Evolutionary conservation across 1,140 invertebrate species (phyloP), one percentile per base, ranked within the genome.

Genomic region (Meloidogyne exigua): DNA sequence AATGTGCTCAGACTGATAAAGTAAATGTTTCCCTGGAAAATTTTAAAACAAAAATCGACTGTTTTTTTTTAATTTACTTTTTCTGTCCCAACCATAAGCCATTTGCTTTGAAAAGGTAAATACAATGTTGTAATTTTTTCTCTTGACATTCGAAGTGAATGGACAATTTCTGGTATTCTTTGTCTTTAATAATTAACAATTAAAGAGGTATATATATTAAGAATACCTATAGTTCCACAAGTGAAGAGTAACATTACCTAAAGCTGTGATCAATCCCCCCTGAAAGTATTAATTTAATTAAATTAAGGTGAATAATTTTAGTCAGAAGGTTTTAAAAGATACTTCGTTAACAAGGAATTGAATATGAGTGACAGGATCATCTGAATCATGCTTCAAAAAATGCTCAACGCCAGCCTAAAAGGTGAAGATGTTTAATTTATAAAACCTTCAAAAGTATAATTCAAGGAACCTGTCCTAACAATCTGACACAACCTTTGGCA

Each of bases 71-170:
- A 23, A 65, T 32, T 65, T 65, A 42, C 66, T 21, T 93, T 91
- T 88, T 99, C 96, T 39, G 96, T 98, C 76, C 96, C 96, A 75
- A 98, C 92, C 89, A 98, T 96, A 80, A 99, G 89, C 96, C 96
- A 99, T 91, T 98, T 98, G 85, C 94, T 95, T 90, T 95, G 94
- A 84, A 98, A 92, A 62, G 95, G 94, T 83, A 98, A 91, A 88
- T 95, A 92, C 84, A 96, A 92, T 89, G 91, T 94, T 28, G 95
- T 96, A 87, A 98, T 93, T 88, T 94, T 96, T 71, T 86, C 84
- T 68, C 85, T 86, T n/a, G 72, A 72, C 78, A 85, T 75, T 68
- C 80, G 81, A 12, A 85, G 32, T n/a, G 85, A 85, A 72, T 87
- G 82, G 64, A 82, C 85, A 21, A 86, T 86, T 72, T 85, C 82